Evolutionary conservation across 2,888 invertebrate species (phyloP).

Genomic region (Callyntrura sp.): DNA sequence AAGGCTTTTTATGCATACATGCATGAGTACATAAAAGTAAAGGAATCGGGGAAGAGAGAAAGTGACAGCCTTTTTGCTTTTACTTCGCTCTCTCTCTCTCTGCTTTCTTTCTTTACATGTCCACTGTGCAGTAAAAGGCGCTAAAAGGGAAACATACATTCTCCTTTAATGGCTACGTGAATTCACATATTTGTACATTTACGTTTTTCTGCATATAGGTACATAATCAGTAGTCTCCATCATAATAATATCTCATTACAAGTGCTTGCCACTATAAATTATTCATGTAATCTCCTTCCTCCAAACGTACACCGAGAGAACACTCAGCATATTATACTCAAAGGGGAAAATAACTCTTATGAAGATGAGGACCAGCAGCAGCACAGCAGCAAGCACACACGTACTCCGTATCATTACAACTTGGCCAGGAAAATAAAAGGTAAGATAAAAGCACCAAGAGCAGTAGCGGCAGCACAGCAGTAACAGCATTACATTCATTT

Average conservation of each 20-base stretch:
- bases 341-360: not conserved
- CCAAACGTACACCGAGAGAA: slow-evolving; percentile 10
- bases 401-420: slow-evolving; percentile 3
- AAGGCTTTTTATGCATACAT: slow-evolving; percentile 6
- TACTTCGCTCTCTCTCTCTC: slow-evolving; percentile 17
- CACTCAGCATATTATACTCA: slow-evolving; percentile 37
- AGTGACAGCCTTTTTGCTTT: slow-evolving; percentile 11
- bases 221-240: slow-evolving; percentile 31
- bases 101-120: not conserved
- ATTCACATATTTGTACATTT: slow-evolving; percentile 44
- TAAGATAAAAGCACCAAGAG: slow-evolving; percentile 36
- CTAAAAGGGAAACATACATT: not conserved
- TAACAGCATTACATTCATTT: not conserved
- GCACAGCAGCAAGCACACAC: not conserved
- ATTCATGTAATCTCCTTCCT: slow-evolving; percentile 73
- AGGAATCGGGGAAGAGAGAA: slow-evolving; percentile 2
- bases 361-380: slow-evolving; percentile 25
- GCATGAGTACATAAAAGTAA: slow-evolving; percentile 10
- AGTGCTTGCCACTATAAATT: slow-evolving; percentile 73
- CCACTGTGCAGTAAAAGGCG: not conserved
- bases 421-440: slow-evolving; percentile 50
- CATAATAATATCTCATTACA: slow-evolving; percentile 73
- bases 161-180: not conserved
- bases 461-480: not conserved
- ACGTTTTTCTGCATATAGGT: too few species aligned